These are phyloP conservation scores for Anolis sagrei DNA, from an alignment of 2,113 vertebrate species.

Conservation along the genomic window DNA sequence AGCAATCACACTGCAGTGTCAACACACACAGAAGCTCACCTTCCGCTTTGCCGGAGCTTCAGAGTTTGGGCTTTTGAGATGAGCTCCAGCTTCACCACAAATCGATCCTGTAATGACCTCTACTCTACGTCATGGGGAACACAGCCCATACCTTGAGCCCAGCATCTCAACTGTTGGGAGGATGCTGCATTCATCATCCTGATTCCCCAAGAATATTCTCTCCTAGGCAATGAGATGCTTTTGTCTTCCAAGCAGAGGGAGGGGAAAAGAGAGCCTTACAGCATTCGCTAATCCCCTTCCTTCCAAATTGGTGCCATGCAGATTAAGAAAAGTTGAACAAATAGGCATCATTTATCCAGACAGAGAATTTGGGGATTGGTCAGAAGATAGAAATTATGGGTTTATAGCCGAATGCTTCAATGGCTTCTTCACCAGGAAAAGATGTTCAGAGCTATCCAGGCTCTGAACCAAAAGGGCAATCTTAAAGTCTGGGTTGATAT, in stretches of 20 bases:
- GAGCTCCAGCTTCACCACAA: conserved; percentile 56
- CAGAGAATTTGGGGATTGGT: not conserved
- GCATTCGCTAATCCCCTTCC: too few species aligned
- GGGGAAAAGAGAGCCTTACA: not conserved
- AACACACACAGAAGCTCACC: conserved; percentile 36
- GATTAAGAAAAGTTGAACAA: not conserved
- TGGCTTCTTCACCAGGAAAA: too few species aligned
- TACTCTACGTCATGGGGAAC: conserved; percentile 34
- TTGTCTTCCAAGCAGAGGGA: conserved; percentile 1
- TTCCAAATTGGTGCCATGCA: not conserved
- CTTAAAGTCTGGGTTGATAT: too few species aligned
- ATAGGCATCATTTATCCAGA: not conserved
- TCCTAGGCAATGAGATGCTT: conserved; percentile 37
- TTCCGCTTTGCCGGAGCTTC: conserved; percentile 26
- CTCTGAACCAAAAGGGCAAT: too few species aligned
- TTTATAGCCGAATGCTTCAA: not conserved
- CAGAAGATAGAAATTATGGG: not conserved
- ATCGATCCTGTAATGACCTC: conserved; percentile 63
- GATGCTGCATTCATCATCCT: not conserved
- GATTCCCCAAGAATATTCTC: conserved; percentile 24
- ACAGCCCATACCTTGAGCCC: conserved; percentile 14
- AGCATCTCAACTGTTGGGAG: conserved; percentile 15
- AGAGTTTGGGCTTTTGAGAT: conserved; percentile 1
- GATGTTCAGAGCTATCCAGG: too few species aligned
- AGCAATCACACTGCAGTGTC: conserved; percentile 34